Base-by-base conservation (phyloP, 2,113 vertebrate genomes). In the Phodopus roborovskii region DNA sequence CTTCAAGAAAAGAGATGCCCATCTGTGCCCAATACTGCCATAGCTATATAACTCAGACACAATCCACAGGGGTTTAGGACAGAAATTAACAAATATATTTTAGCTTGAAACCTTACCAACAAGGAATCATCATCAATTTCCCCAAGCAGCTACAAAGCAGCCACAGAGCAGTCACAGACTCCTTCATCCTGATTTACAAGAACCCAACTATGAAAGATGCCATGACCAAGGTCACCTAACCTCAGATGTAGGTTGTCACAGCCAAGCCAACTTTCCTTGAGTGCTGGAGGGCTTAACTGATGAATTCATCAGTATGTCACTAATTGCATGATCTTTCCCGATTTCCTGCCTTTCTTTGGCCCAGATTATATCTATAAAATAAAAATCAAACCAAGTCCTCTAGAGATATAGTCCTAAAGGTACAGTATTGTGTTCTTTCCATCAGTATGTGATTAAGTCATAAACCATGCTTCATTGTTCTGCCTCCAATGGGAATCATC, bases 11-110 rank as follows among this genome's bases (percentile, higher is more conserved):
- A 97, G 56, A 93, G 62, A 9, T 86, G 50, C 56, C 91, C 83
- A 28, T 6, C 94, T 50, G 7, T 75, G 96, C 81, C 94, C 90
- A 91, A 88, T 82, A 66, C 45, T 90, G 30, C 50, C 73, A 75
- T n/a, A 68, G 30, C 88, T 93, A 75, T 94, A 66, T 91, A 66
- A 36, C 77, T 56, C 71, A 62, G 90, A 87, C 77, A 93, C 1
- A 50, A n/a, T 42, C 64, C 53, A 88, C 48, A 78, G 84, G 66
- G 58, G 30, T 8, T 97, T 91, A 66, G 79, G 93, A 95, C 7
- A 91, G 33, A 97, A 97, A 95, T 95, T 74, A 66, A 83, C 42
- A 70, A 87, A 75, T 75, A 92, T 1, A 78, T 96, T 96, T 53
- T 70, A 92, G 39, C 79, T 93, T 85, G n/a, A 90, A 96, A 93